Evolutionary conservation across 2,888 invertebrate genomes (phyloP).

Genomic region (Dolichopus griseipennis): DNA sequence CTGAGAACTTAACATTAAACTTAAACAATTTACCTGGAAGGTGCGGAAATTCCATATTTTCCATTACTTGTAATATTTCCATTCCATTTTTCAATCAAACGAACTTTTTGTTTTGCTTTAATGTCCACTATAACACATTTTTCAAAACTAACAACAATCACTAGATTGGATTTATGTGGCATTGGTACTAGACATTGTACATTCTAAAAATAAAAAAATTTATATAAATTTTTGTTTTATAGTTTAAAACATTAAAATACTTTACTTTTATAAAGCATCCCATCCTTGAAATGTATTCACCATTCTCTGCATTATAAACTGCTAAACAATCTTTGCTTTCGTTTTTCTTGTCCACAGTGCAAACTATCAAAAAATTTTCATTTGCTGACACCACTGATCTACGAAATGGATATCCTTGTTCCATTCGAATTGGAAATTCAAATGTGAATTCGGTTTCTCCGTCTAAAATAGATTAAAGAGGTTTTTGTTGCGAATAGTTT

Average conservation of each 20-base stretch:
- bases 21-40: slow-evolving; percentile 49
- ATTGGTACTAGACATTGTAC: slow-evolving; percentile 66
- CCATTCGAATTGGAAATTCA: slow-evolving; percentile 69
- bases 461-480: slow-evolving; percentile 43
- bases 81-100: slow-evolving; percentile 88
- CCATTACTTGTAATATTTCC: slow-evolving; percentile 81
- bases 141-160: slow-evolving; percentile 82
- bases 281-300: slow-evolving; percentile 42
- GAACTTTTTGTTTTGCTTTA: slow-evolving; percentile 75
- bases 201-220: slow-evolving; percentile 44
- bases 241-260: too few relatives aligned
- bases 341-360: slow-evolving; percentile 54
- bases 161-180: slow-evolving; percentile 74
- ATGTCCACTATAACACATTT: slow-evolving; percentile 87
- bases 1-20: neutral
- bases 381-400: slow-evolving; percentile 75
- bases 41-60: slow-evolving; percentile 86
- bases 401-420: slow-evolving; percentile 61
- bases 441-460: slow-evolving; percentile 71
- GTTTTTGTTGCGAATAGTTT: too few relatives aligned
- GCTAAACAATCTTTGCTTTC: slow-evolving; percentile 70
- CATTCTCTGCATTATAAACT: slow-evolving; percentile 74
- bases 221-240: neutral
- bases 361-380: slow-evolving; percentile 64
- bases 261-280: neutral